Evolutionary conservation across 2,888 invertebrate species (phyloP), one percentile per base, ranked within the genome.

Genomic region (Conops quadrifasciatus): DNA sequence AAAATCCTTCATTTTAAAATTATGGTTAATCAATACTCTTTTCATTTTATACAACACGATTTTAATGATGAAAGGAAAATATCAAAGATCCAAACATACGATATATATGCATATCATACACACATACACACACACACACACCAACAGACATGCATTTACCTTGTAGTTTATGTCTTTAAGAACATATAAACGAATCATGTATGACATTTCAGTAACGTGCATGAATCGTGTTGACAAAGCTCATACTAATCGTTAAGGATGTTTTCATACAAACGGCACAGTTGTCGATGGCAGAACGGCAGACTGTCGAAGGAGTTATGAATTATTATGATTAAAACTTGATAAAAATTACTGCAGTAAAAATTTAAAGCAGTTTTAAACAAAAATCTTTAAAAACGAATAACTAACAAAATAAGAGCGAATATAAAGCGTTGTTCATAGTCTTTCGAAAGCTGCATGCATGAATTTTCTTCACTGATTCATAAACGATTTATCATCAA

Each of bases 191-290:
- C 28, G 36, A 30, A 30, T 28, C 65, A 66, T 45, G 47, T 60
- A 36, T 47, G 30, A 49, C 24, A 36, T 36, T 9, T 36, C 36
- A 36, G 5, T 36, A 36, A 7, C 36, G 36, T 53, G 19, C 49
- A 59, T 19, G 67, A 60, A 59, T 45, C 36, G 67, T 49, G 58
- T 51, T 16, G 51, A 72, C 66, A 30, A 45, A 72, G 62, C 70
- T 74, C 71, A 71, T 64, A 71, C 66, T 72, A 66, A 69, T n/a
- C n/a, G n/a, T n/a, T n/a, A n/a, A n/a, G n/a, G n/a, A n/a, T n/a
- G n/a, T n/a, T n/a, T n/a, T n/a, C n/a, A n/a, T n/a, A n/a, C n/a
- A n/a, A n/a, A n/a, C n/a, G n/a, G n/a, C n/a, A n/a, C n/a, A n/a
- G n/a, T 67, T 67, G 30, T 19, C 58, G 26, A n/a, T n/a, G n/a